Percentiles rank a stretch among this genome's conserved stretches.
These are phyloP conservation scores for Okapia johnstoni DNA, from an alignment of 2,113 vertebrate species.

Conservation along the genomic window DNA sequence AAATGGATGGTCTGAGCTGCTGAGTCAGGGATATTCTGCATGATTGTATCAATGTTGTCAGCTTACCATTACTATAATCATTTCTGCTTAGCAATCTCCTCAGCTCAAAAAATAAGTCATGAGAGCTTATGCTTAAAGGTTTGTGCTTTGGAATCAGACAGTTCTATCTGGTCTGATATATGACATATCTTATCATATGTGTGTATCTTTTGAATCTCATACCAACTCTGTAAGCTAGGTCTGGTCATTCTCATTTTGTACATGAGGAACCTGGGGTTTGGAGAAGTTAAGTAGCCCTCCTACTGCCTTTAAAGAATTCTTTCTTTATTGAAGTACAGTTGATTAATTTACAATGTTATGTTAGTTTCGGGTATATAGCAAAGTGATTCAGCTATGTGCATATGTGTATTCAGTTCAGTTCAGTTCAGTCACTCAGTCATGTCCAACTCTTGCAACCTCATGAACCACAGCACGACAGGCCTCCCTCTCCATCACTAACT, in stretches of 20 bases:
- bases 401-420: neutral
- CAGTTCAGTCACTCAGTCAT: neutral
- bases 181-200: neutral
- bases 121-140: neutral
- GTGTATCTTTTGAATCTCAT: neutral
- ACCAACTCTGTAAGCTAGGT: neutral
- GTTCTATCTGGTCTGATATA: neutral
- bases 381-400: neutral
- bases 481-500: neutral
- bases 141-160: neutral
- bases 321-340: neutral
- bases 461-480: fast-evolving
- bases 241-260: neutral
- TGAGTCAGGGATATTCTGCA: neutral
- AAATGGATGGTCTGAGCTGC: neutral
- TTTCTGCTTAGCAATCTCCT: neutral
- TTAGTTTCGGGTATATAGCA: neutral
- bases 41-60: neutral
- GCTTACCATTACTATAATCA: neutral
- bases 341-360: neutral
- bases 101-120: neutral
- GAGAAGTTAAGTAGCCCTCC: neutral
- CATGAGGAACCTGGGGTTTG: neutral
- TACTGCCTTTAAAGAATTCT: neutral
- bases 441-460: neutral